Base-by-base conservation (phyloP, 2,113 vertebrate species). In the Carlito syrichta region DNA sequence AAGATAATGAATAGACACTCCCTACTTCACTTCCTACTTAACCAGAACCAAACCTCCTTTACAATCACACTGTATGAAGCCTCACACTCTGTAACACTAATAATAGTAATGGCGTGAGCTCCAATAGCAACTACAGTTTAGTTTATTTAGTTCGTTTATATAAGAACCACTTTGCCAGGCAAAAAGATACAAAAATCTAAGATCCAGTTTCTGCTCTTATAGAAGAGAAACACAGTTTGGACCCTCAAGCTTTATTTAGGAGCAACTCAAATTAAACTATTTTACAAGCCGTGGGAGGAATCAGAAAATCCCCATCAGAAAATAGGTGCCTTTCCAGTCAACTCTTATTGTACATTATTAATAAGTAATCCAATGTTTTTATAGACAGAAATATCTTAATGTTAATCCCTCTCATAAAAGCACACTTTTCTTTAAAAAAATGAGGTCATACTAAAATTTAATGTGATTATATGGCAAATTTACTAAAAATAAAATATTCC, bases 371-470 rank as follows among this genome's bases (percentile, higher is more conserved):
- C 48, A 96, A 25, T 52, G 86, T 27, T 45, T 86, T 63, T 89
- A 86, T 16, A 58, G n/a, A 89, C 87, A 68, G 11, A 96, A 91
- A 90, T 8, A 79, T 56, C 32, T 69, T 81, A 92, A 22, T 56
- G 74, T 63, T 30, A 95, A 14, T 91, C 23, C 63, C 13, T 45
- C 32, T 66, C 66, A 96, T 22, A 89, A 35, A 95, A 85, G 43
- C 19, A 56, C 32, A 92, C 4, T 91, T 91, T 74, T 23, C 71
- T 85, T 88, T 91, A 94, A 85, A 82, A 84, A 97, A 93, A 38
- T 71, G 17, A 94, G 66, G 43, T 35, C 56, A 62, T 38, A 74
- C n/a, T 73, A 85, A 89, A 96, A 81, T 40, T 71, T 73, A 89
- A 91, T 54, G 27, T 88, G 20, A 89, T 62, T 85, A 78, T 50